Base-by-base conservation (phyloP, 2,113 vertebrate species). In the Clupea harengus region DNA sequence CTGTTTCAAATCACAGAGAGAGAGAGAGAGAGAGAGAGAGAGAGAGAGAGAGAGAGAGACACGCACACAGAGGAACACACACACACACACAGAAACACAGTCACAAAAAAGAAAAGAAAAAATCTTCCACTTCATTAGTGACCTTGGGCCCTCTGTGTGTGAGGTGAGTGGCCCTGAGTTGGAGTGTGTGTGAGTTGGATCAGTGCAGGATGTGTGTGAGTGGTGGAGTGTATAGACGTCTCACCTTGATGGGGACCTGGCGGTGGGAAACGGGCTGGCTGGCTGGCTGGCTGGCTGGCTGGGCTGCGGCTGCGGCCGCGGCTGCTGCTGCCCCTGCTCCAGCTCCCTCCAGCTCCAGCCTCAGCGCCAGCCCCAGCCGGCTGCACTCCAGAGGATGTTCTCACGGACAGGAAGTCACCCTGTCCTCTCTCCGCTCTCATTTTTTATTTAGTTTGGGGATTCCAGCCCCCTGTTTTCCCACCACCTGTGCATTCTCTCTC, bases 401-500 rank as follows among this genome's bases (percentile, higher is more conserved):
- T 85, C 87, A 87, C 22, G 78, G 87, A 87, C 87, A 89, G 90
- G 88, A 91, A 89, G 88, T 85, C 85, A 89, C 88, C 75, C 39
- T 4, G 60, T 45, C 84, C 86, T 87, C 75, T 75, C 47, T 50
- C 17, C 64, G 8, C 47, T 17, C 82, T 75, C 67, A 39, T 45
- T 44, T 64, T 81, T 54, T 84, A 72, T 86, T 86, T 81, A 83
- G 84, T 83, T 49, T 57, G 17, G 82, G 82, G 85, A 85, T 86
- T 86, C 60, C 84, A 60, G 46, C 39, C 39, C 45, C 32, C 78
- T 47, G 6, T 67, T 81, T 83, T 87, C 84, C 86, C 86, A 86
- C 86, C 85, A 88, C 89, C 86, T 86, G 87, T 87, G 83, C 67
- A 85, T 86, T 87, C 85, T 81, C 46, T 83, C 22, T 67, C 44